A percentile compares a stretch with the other conserved stretches of the same genome.
These are phyloP conservation scores for Toxonevra muliebris DNA, from an alignment of 2,888 invertebrate species.

Conservation along the genomic window DNA sequence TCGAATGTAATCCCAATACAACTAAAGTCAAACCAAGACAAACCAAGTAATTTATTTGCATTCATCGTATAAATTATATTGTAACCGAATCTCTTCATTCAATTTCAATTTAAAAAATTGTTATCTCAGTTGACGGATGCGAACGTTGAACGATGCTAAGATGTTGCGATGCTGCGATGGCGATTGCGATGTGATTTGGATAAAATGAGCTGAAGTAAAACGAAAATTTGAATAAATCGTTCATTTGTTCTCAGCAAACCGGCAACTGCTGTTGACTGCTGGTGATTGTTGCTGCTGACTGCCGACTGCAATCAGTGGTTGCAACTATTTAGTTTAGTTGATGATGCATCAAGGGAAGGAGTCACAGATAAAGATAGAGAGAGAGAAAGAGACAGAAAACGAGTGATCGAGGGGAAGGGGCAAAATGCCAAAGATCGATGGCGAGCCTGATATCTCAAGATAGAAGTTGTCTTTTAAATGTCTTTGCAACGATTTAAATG, in stretches of 20 bases:
- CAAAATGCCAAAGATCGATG: constrained; percentile 30
- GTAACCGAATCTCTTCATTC: constrained; percentile 65
- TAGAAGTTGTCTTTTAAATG: constrained; percentile 53
- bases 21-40: background rate
- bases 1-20: no score
- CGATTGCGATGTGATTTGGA: constrained; percentile 27
- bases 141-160: constrained; percentile 40
- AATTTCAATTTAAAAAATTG: constrained; percentile 65
- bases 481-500: constrained; percentile 50
- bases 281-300: no score
- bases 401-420: no score
- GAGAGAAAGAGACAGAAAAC: no score
- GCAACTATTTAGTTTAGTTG: no score
- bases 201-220: constrained; percentile 25
- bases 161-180: constrained; percentile 18
- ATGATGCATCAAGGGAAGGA: background rate
- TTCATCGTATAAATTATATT: constrained; percentile 62
- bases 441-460: constrained; percentile 39
- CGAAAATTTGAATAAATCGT: constrained; percentile 52
- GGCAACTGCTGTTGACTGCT: no score
- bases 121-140: constrained; percentile 60
- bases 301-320: no score
- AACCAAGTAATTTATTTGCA: constrained; percentile 38
- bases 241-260: constrained; percentile 41
- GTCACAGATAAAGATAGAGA: no score